Conservation (phyloP, 1,140 invertebrate species). For the Megathymus violae region DNA sequence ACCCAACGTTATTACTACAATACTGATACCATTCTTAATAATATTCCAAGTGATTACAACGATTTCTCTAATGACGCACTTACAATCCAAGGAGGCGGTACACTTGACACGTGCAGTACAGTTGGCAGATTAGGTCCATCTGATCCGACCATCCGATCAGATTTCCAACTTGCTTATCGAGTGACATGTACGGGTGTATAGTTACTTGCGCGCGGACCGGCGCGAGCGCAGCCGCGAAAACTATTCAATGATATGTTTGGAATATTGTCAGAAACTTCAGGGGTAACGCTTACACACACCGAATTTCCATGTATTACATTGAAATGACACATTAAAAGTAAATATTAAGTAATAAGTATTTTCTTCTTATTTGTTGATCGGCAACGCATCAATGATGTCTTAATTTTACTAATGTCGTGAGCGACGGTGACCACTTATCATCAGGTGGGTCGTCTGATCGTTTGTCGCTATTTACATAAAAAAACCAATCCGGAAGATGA, state of each 20-base stretch:
- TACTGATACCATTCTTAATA: too few species aligned
- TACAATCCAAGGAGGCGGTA: not conserved
- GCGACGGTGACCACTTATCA: too few species aligned
- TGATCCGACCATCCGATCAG: slow-evolving; percentile 3
- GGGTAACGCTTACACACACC: not conserved
- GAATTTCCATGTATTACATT: too few species aligned
- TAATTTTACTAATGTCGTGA: too few species aligned
- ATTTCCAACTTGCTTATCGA: slow-evolving; percentile 13
- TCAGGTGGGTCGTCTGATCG: too few species aligned
- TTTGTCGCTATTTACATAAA: too few species aligned
- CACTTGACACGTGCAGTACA: not conserved
- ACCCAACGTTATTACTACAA: too few species aligned
- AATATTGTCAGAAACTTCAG: not conserved
- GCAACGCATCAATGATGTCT: too few species aligned
- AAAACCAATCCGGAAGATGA: too few species aligned
- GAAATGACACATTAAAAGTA: too few species aligned
- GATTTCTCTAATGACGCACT: not conserved
- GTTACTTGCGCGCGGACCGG: not conserved
- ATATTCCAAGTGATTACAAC: not conserved
- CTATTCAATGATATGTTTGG: not conserved
- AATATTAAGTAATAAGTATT: too few species aligned
- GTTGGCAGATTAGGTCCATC: slow-evolving; percentile 1
- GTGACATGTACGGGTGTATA: slow-evolving; percentile 2
- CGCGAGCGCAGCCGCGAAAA: not conserved
- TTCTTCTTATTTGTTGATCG: too few species aligned